Evolutionary conservation across 2,888 invertebrate genomes (phyloP), one percentile per base, ranked within the genome.

Genomic region (Phyllotreta cruciferae): DNA sequence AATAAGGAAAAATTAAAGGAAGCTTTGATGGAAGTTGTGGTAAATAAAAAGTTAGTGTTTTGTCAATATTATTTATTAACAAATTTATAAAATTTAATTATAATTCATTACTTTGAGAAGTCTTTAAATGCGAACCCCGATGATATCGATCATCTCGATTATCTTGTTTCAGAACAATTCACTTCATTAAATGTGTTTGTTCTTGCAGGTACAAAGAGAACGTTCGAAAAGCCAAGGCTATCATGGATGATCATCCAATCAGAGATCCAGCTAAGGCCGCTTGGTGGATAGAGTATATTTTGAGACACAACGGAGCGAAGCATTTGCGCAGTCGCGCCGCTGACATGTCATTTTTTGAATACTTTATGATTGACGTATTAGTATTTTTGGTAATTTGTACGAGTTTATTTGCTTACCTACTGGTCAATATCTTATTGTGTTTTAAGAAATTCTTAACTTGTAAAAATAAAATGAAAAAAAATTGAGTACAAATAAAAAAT

Each of bases 291-390:
- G 73, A 74, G 55, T 72, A 73, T 54, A 66, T 71, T 9, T 65
- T 73, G 6, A 64, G 74, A 35, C 71, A 75, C 57, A 68, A 79
- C 10, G 83, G 83, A 0, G 82, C 84, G 0, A 75, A 75, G 1
- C 81, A 82, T 66, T 76, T 85, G 3, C 80, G 82, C 5, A 82
- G 84, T 6, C 77, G 83, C 10, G 78, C 77, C 1, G 81, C 81
- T 5, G 82, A 82, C 9, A 67, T 81, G n/a, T 73, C 79, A 3
- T 79, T 80, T 64, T 69, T 77, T 42, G 77, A 80, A 71, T 83
- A 83, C 67, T 83, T 81, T 57, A 71, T 83, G 73, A 41, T 85
- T 42, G 83, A 85, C 66, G 71, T 75, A 0, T 39, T 75, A 3
- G 63, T 53, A 3, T 63, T 63, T 36, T 38, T 63, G 13, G 13